Evolutionary conservation across 2,113 vertebrate genomes (phyloP), one percentile per base, ranked within the genome.

Genomic region (Cinclus mexicanus): DNA sequence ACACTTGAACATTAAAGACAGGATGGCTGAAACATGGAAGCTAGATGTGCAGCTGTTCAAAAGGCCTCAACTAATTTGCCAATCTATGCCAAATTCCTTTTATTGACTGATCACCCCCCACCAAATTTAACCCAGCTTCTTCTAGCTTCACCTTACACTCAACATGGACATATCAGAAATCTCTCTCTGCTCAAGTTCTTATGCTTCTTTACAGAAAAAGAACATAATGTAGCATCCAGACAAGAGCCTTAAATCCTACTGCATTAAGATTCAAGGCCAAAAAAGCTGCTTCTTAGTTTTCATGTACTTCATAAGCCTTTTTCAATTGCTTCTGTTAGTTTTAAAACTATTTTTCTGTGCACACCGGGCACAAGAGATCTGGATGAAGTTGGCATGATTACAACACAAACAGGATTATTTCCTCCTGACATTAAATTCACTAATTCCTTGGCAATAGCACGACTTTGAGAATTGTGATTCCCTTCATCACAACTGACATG

Each of bases 341-440:
- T 70, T 31, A 78, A 31, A 88, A 78, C 25, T 59, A 53, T 67
- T 86, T 64, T 91, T 64, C 44, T 80, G 21, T 0, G 0, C 25
- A 68, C 23, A 57, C 52, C 63, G 24, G 53, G 42, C 37, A 49
- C 37, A 70, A 18, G 14, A 87, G 33, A 25, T 88, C 83, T 50
- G 52, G 47, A 68, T 3, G 2, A 70, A 71, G 35, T 5, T 71
- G 39, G n/a, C 49, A 47, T 18, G 12, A 76, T 55, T 59, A 67
- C 70, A 94, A 69, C 33, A 76, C 33, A 41, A 90, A 83, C 47
- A 79, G 15, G 25, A 64, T 49, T 87, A 83, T n/a, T 93, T 87
- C n/a, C 29, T 67, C 28, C 55, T n/a, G 17, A 10, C 21, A 75
- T 37, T 85, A 92, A 82, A 74, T 37, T 83, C 37, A 75, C 47